Percentiles rank a stretch among this genome's conserved stretches.
phyloP scores from a whole-genome alignment of 2,888 invertebrate species.

The Stenurella melanura region DNA sequence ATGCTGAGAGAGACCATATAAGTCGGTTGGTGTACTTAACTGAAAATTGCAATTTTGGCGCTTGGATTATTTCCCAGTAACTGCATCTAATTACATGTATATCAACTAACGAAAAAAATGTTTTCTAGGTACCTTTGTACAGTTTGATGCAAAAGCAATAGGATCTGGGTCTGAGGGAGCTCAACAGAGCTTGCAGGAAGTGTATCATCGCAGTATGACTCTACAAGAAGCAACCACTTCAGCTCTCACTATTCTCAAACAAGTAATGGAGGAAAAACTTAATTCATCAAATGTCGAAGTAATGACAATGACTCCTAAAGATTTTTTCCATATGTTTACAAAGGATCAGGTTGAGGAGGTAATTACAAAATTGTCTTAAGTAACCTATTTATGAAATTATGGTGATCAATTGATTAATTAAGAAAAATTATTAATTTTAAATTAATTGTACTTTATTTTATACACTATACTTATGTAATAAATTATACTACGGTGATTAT shows the following conservation, averaged over 20 bases:
- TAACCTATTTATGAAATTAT: background rate
- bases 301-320: constrained; percentile 91
- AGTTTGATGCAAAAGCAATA: constrained; percentile 99
- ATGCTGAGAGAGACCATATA: too few relatives aligned
- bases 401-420: constrained; percentile 25
- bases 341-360: constrained; percentile 94
- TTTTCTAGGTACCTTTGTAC: constrained; percentile 98
- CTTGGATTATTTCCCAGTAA: too few relatives aligned
- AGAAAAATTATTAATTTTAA: constrained; percentile 34
- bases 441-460: constrained; percentile 40
- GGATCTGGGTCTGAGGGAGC: constrained; percentile 99
- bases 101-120: constrained; percentile 75
- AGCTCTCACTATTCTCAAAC: constrained; percentile 95
- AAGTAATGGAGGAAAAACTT: constrained; percentile 99
- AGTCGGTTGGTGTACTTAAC: too few relatives aligned
- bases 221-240: constrained; percentile 93
- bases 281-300: constrained; percentile 98
- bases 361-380: constrained; percentile 75
- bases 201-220: constrained; percentile 90
- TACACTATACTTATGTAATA: constrained; percentile 38
- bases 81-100: too few relatives aligned
- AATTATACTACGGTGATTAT: constrained; percentile 32
- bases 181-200: constrained; percentile 91
- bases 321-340: constrained; percentile 91
- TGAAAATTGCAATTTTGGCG: too few relatives aligned